Percentiles rank a stretch among this genome's conserved stretches.
These are phyloP conservation scores for Sitodiplosis mosellana DNA, from an alignment of 1,140 invertebrate genomes.

Conservation along the genomic window DNA sequence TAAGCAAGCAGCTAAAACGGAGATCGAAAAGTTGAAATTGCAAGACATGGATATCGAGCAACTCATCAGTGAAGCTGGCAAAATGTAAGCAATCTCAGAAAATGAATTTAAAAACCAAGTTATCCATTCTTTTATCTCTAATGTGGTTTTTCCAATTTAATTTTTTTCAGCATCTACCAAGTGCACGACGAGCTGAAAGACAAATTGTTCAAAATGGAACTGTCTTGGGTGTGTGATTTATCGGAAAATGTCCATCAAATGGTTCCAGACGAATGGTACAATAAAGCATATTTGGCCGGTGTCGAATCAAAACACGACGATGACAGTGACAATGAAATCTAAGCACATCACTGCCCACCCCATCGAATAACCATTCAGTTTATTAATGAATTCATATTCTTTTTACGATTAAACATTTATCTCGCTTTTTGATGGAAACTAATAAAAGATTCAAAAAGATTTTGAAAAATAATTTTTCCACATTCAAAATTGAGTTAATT, in stretches of 20 bases:
- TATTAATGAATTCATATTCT: too few relatives aligned
- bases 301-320: slow-evolving; percentile 68
- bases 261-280: slow-evolving; percentile 42
- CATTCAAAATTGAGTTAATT: too few relatives aligned
- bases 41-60: slow-evolving; percentile 68
- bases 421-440: too few relatives aligned
- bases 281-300: slow-evolving; percentile 62
- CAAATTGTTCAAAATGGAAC: slow-evolving; percentile 92
- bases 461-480: too few relatives aligned
- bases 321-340: slow-evolving; percentile 60
- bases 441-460: too few relatives aligned
- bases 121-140: background rate
- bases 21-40: slow-evolving; percentile 95
- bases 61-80: slow-evolving; percentile 84
- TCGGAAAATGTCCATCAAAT: slow-evolving; percentile 56
- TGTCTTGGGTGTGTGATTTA: slow-evolving; percentile 86
- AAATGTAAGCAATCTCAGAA: slow-evolving; percentile 50
- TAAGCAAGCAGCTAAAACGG: slow-evolving; percentile 96
- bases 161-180: slow-evolving; percentile 65
- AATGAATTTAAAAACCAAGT: background rate
- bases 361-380: too few relatives aligned
- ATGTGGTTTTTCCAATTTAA: background rate
- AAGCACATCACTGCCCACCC: background rate
- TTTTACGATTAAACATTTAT: too few relatives aligned
- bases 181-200: slow-evolving; percentile 98